Percentiles rank a stretch among this genome's conserved stretches.
Evolutionary conservation across 2,888 invertebrate species (phyloP).

Genomic region (Lathronympha strigana): DNA sequence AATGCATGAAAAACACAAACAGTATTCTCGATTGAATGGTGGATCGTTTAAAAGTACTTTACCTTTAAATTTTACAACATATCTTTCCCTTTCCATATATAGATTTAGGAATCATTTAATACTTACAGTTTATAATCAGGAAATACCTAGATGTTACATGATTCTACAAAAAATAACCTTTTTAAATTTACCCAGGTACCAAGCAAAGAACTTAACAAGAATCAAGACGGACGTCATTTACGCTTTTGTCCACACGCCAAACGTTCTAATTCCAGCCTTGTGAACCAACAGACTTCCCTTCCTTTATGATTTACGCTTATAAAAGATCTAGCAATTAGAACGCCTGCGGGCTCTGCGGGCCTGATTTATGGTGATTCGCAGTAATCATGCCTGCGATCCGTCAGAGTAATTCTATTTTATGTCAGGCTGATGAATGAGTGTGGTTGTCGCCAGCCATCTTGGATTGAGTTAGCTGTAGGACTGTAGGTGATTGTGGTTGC

Average conservation of each 20-base stretch:
- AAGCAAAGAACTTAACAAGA: background rate
- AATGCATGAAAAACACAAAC: too few species aligned
- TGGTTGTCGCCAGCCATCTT: constrained; percentile 70
- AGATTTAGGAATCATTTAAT: too few species aligned
- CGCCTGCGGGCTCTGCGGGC: constrained; percentile 76
- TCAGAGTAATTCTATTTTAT: constrained; percentile 74
- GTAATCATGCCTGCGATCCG: constrained; percentile 76
- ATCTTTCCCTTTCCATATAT: too few species aligned
- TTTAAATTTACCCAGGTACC: background rate
- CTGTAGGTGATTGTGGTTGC: constrained; percentile 55
- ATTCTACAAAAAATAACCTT: background rate
- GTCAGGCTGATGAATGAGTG: constrained; percentile 68
- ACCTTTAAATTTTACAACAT: too few species aligned
- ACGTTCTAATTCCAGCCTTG: constrained; percentile 8
- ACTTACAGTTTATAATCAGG: too few species aligned
- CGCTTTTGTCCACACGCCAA: constrained; percentile 8
- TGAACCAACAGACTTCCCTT: constrained; percentile 17
- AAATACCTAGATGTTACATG: too few species aligned
- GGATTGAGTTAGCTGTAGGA: constrained; percentile 56
- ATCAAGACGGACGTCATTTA: background rate
- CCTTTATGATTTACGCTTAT: constrained; percentile 75
- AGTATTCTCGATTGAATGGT: too few species aligned
- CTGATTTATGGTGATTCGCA: constrained; percentile 80
- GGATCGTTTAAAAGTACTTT: too few species aligned
- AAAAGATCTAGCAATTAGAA: constrained; percentile 75